Base-by-base conservation (phyloP, 2,113 vertebrate species). In the Propithecus coquereli region DNA sequence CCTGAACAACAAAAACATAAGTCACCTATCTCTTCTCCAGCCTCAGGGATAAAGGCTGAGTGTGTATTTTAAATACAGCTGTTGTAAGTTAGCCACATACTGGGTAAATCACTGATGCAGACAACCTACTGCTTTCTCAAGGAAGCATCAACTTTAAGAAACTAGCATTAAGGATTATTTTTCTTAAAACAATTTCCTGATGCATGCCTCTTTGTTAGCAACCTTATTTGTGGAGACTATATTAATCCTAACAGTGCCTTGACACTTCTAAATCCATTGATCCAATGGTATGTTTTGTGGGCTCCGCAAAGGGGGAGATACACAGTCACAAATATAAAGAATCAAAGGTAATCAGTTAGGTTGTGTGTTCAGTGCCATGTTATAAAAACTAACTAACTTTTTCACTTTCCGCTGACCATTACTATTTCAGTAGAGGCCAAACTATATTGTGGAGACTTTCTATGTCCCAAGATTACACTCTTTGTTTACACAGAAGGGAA, bases 1-100 rank as follows among this genome's bases (percentile, higher is more conserved):
- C 70, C 68, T 11, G 59, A 95, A 61, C n/a, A 90, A 82, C 82
- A 87, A 97, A 87, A 94, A 10, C 37, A 63, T 94, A 43, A 97
- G 96, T 96, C 93, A 95, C 25, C 34, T 61, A 85, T 91, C 66
- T 96, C 74, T 91, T 45, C 50, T 70, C 34, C 52, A 77, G 52
- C 45, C 40, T 93, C 50, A 96, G 70, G 63, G 76, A 94, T 93
- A 97, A 90, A 90, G 2, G 18, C 52, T 6, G 76, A 97, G 59
- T 57, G 82, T 88, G 85, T 93, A 4, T 70, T 91, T 97, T 80
- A 81, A 77, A 79, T 87, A 76, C 54, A 95, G 68, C 76, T 59
- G 81, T 23, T 87, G 47, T 77, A 77, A 96, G 77, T 74, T 85
- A 73, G 50, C 50, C 80, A 89, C 80, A 63, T 76, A 92, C 73